Evolutionary conservation across 2,797 vertebrate species (phyloP), one percentile per base, ranked within the genome.

Genomic region (Nyctibius grandis): DNA sequence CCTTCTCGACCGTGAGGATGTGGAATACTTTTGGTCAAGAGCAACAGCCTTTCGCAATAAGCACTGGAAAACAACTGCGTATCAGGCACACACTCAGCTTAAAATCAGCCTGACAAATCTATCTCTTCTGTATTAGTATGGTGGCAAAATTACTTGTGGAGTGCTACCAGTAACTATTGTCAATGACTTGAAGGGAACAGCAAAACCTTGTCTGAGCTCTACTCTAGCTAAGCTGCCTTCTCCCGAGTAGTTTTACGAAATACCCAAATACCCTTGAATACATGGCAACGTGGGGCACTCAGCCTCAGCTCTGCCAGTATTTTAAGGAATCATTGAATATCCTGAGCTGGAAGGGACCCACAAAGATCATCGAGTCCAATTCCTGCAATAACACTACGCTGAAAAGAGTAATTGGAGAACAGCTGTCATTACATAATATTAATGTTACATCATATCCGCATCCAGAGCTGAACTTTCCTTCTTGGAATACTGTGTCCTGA

Each of bases 371-470:
- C 1, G 1, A 59, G 31, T 9, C 12, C 29, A 76, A 9, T 5
- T 33, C 10, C 47, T 13, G 6, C 20, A 81, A 29, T 0, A 75
- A 15, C 10, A 0, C 7, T 12, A 2, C 0, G 2, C 6, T 20
- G 29, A 53, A 79, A 79, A 6, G 13, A 7, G 1, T 6, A 34
- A 47, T 1, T n/a, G 8, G n/a, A 47, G 61, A 70, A 36, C 0
- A 45, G 18, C 14, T 60, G 5, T 34, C 5, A 3, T 2, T 65
- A 29, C 34, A 16, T 5, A 59, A 4, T 2, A 64, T 17, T 22
- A 26, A 60, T 29, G 5, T 18, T 11, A 9, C 12, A 28, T 26
- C 5, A 0, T 9, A 77, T 5, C 34, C 8, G 17, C 5, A 54
- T 3, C 9, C 6, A 20, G 28, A 10, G 20, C 22, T 11, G 20